Evolutionary conservation across 2,797 vertebrate genomes (phyloP).

Genomic region (Gallirallus australis): DNA sequence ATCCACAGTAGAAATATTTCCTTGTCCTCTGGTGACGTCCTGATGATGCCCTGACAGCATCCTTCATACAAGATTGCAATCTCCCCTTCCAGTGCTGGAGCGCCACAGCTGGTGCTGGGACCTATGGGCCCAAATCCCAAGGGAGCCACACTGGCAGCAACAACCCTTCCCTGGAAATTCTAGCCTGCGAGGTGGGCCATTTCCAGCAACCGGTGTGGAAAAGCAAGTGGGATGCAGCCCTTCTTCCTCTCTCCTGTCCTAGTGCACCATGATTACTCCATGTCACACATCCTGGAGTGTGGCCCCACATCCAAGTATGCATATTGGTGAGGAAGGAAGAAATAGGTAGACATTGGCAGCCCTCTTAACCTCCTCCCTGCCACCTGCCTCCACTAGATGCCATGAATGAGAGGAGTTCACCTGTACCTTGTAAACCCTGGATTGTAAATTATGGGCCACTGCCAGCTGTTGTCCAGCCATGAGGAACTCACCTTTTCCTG

Average conservation of each 20-base stretch:
- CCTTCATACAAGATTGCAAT: background rate
- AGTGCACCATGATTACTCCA: accelerated
- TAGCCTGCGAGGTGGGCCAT: background rate
- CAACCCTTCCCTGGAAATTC: background rate
- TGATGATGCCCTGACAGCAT: background rate
- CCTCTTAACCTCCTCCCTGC: background rate
- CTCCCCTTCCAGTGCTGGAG: background rate
- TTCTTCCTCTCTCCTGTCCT: background rate
- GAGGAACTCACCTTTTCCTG: background rate
- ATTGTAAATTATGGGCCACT: background rate
- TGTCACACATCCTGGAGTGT: accelerated
- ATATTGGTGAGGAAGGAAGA: background rate
- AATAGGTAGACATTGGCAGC: background rate
- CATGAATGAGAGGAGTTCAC: background rate
- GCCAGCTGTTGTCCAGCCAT: background rate
- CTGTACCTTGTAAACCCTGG: background rate
- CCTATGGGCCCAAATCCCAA: background rate
- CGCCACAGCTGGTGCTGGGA: background rate
- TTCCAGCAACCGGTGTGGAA: background rate
- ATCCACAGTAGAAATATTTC: background rate
- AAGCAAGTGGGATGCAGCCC: background rate
- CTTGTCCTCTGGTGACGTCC: background rate
- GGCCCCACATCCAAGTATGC: background rate
- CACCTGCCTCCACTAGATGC: background rate
- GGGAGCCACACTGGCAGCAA: accelerated